Evolutionary conservation across 2,888 invertebrate species (phyloP), one percentile per base, ranked within the genome.

Genomic region (Eupithecia vulgata): DNA sequence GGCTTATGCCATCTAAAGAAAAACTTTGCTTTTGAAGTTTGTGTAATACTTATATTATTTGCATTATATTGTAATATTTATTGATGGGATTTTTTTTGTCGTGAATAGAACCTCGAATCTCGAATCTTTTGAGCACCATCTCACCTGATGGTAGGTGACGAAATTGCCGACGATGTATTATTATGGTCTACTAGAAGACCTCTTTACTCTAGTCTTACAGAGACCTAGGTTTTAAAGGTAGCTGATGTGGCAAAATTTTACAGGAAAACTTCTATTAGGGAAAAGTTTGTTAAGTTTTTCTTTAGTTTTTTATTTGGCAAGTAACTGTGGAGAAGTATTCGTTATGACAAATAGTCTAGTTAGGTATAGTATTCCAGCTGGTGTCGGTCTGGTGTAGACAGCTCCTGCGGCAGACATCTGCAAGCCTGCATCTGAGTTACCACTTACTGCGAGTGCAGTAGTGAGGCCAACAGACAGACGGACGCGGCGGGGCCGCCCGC

Each of bases 381-480:
- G 21, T 52, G 21, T 52, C n/a, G 52, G 4, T 52, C 52, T 52
- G 21, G 21, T 25, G 1, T 21, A 13, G 57, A 21, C 4, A 0
- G 5, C n/a, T 10, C 10, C 12, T 52, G 52, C 12, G 21, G 21
- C 52, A 52, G 52, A 52, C 52, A 52, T 52, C 21, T 52, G 52
- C 21, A 12, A 12, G 57, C 13, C 57, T 21, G 25, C 25, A 25
- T 25, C 57, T 57, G 57, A 57, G 57, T 57, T 57, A 57, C 25
- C 5, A 25, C 57, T 81, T 80, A 82, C 81, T 78, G 78, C 79
- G 74, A 73, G 74, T 72, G 73, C 62, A 78, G 72, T 76, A 75
- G 78, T 76, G 76, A 80, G 67, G 70, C 68, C 59, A 59, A 66
- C 71, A 70, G 68, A 68, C 70, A 40, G 66, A 64, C 37, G 48